Evolutionary conservation across 2,888 invertebrate genomes (phyloP), one percentile per base, ranked within the genome.

Genomic region (Anaspis maculata): DNA sequence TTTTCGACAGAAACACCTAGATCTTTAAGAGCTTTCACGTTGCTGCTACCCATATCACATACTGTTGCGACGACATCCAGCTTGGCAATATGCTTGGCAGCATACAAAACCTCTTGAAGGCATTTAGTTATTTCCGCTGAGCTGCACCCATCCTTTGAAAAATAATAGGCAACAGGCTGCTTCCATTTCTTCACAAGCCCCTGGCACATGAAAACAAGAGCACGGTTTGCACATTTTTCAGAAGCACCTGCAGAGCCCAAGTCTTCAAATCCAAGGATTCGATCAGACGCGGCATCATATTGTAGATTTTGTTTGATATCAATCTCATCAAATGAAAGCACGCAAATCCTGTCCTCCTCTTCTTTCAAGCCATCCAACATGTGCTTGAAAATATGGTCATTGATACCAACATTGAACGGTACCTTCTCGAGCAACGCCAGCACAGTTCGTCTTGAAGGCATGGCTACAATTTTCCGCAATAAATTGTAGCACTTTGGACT

Each of bases 141-240:
- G 5, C 9, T 19, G 19, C 19, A 19, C 15, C 21, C 21, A 9
- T 35, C 35, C 4, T 5, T 12, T 11, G 26, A 41, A 39, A 45
- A 45, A 38, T 45, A 47, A 27, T 39, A 46, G 1, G 45, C 42
- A 2, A 48, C 35, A 11, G 48, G 42, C 27, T 47, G 44, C 25
- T 47, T 49, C 39, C 47, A 48, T 6, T 27, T 27, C 1, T 16
- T 15, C n/a, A 12, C 13, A 5, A 44, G 11, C 3, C 39, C 39
- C 23, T 37, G 34, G 11, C 28, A 28, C 40, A 40, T 43, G 28
- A 45, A 43, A 2, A 43, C 45, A 5, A 41, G 24, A 2, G 34
- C 44, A 9, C 25, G 25, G 12, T 41, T 39, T 9, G 41, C 43
- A 6, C 27, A 7, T 33, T 36, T 31, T 15, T 14, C 12, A 4